phyloP scores from a whole-genome alignment of 2,113 vertebrate species.

The Gnathochromis pfefferi region DNA sequence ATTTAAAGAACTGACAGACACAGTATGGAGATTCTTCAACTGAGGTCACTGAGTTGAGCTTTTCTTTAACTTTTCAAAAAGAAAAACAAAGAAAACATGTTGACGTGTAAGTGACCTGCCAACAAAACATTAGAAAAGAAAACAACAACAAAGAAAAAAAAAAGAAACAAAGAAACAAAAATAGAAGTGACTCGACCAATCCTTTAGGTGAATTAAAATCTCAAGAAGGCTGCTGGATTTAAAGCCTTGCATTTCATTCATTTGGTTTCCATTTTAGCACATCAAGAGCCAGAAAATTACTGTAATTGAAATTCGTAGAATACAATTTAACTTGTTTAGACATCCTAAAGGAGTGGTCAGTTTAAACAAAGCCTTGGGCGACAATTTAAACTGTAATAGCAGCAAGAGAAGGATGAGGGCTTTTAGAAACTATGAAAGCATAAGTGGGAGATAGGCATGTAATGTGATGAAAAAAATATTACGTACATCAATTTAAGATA shows the following conservation, averaged over 20 bases:
- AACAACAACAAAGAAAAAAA: slow-evolving; percentile 9
- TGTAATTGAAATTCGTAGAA: neutral
- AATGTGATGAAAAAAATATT: neutral
- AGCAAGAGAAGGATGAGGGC: neutral
- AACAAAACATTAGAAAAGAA: slow-evolving; percentile 65
- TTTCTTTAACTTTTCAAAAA: slow-evolving; percentile 50
- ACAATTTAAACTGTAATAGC: slow-evolving; percentile 57
- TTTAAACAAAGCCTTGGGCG: slow-evolving; percentile 93
- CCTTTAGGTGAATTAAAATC: slow-evolving; percentile 82
- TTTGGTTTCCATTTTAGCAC: neutral
- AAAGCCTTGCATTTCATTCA: neutral
- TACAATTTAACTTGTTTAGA: slow-evolving; percentile 13
- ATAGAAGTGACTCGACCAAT: slow-evolving; percentile 79
- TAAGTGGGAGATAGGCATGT: neutral
- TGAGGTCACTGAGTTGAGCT: slow-evolving; percentile 93
- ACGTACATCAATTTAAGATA: neutral
- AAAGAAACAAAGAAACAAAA: slow-evolving; percentile 26
- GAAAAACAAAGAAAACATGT: slow-evolving; percentile 37
- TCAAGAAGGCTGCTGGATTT: neutral
- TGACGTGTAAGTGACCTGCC: slow-evolving; percentile 88
- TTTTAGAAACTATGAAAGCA: neutral
- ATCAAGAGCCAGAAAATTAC: neutral
- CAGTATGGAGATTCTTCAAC: slow-evolving; percentile 97
- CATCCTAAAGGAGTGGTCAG: slow-evolving; percentile 96
- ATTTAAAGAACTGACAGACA: slow-evolving; percentile 71